Conservation (phyloP, 2,113 vertebrate genomes). For the Proterorhinus semilunaris region DNA sequence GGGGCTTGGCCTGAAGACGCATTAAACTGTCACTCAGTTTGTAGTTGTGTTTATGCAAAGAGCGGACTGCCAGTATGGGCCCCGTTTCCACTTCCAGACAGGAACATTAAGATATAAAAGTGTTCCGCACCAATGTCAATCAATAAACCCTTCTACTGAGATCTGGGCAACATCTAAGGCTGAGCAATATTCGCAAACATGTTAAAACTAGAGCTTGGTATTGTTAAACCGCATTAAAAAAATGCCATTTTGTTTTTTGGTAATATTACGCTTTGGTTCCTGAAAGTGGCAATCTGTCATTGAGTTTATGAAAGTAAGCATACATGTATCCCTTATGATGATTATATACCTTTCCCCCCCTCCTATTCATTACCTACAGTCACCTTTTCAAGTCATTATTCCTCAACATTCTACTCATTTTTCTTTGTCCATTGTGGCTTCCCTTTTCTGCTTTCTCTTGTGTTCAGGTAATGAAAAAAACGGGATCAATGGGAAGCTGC, state of each 20-base stretch:
- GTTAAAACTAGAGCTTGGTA: no score
- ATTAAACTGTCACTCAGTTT: slow-evolving; percentile 15
- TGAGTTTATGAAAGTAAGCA: no score
- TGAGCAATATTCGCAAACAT: not conserved
- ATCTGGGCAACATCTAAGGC: slow-evolving; percentile 14
- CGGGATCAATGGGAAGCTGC: slow-evolving; percentile 53
- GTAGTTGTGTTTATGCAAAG: slow-evolving; percentile 9
- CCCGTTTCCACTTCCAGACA: not conserved
- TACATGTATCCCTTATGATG: no score
- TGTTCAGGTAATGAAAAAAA: slow-evolving; percentile 54
- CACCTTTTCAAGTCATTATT: not conserved
- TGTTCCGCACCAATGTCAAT: slow-evolving; percentile 41
- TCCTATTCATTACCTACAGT: not conserved
- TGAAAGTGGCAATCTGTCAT: no score
- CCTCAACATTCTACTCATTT: not conserved
- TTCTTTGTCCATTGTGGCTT: slow-evolving; percentile 10
- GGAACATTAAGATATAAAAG: slow-evolving; percentile 36
- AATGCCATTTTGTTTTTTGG: no score
- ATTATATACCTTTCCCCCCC: no score
- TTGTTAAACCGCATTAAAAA: no score
- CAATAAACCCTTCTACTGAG: slow-evolving; percentile 40
- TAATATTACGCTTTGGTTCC: no score
- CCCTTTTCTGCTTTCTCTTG: slow-evolving; percentile 17
- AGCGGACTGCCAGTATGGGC: slow-evolving; percentile 2
- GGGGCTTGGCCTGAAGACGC: not conserved